Evolutionary conservation across 1,140 invertebrate genomes (phyloP).

Genomic region (Lucilia sericata): DNA sequence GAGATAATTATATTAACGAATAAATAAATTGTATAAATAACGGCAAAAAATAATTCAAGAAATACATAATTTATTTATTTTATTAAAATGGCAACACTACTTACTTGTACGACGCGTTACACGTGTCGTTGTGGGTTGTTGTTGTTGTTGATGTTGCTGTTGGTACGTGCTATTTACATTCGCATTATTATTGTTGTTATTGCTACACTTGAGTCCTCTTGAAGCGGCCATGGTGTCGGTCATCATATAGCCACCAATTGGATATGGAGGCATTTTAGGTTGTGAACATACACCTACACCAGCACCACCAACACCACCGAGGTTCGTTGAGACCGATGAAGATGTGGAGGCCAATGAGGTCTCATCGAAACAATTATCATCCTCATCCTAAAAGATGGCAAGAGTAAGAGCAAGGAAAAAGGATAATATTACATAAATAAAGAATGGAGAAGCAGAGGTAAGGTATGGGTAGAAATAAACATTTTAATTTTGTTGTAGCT

Average conservation of each 20-base stretch:
- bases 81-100: slow-evolving; percentile 47
- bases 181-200: slow-evolving; percentile 26
- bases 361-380: slow-evolving; percentile 64
- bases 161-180: slow-evolving; percentile 48
- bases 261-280: slow-evolving; percentile 66
- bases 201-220: slow-evolving; percentile 39
- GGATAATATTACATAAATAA: not conserved
- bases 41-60: too few species aligned
- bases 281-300: slow-evolving; percentile 57
- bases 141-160: slow-evolving; percentile 50
- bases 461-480: not conserved
- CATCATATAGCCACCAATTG: slow-evolving; percentile 62
- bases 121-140: slow-evolving; percentile 38
- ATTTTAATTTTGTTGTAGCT: not conserved
- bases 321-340: slow-evolving; percentile 46
- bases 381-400: slow-evolving; percentile 53
- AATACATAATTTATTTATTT: not conserved
- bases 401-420: not conserved
- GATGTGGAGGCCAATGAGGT: slow-evolving; percentile 54
- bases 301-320: slow-evolving; percentile 34
- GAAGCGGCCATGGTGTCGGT: slow-evolving; percentile 51
- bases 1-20: not conserved
- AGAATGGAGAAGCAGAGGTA: not conserved
- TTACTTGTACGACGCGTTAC: slow-evolving; percentile 64
- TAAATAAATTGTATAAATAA: too few species aligned